phyloP scores from a whole-genome alignment of 2,888 invertebrate species.

The Helicoverpa assulta region DNA sequence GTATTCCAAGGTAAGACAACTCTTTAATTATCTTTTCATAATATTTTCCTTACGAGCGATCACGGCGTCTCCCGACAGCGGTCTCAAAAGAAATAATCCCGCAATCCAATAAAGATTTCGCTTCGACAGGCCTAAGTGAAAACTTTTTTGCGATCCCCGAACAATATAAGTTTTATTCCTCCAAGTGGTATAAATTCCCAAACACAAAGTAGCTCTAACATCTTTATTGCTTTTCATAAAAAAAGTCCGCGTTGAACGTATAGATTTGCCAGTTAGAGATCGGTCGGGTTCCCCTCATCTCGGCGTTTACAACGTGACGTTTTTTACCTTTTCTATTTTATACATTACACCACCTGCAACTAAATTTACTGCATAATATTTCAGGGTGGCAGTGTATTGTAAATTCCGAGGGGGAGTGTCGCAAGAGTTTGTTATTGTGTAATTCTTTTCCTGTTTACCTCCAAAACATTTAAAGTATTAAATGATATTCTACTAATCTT shows the following conservation, averaged over 20 bases:
- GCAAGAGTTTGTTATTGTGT: constrained; percentile 44
- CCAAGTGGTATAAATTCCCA: constrained; percentile 89
- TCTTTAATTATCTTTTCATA: constrained; percentile 69
- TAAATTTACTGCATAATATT: constrained; percentile 65
- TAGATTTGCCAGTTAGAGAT: constrained; percentile 81
- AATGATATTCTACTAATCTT: constrained; percentile 27
- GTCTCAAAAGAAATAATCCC: constrained; percentile 84
- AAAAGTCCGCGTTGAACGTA: constrained; percentile 82
- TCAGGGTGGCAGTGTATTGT: constrained; percentile 64
- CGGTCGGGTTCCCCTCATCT: constrained; percentile 72
- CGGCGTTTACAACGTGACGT: constrained; percentile 65
- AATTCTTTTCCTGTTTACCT: constrained; percentile 50
- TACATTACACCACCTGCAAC: constrained; percentile 66
- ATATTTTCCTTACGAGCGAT: constrained; percentile 74
- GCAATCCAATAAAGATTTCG: constrained; percentile 87
- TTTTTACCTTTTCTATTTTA: constrained; percentile 72
- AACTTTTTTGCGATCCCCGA: constrained; percentile 87
- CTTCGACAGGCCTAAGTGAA: constrained; percentile 87
- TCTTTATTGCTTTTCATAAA: constrained; percentile 90
- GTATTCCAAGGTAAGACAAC: constrained; percentile 41
- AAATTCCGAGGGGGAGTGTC: constrained; percentile 56
- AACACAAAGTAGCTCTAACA: constrained; percentile 89
- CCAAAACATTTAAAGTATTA: constrained; percentile 22
- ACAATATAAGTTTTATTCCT: constrained; percentile 89
- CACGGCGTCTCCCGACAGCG: constrained; percentile 69